Conservation (phyloP, 2,113 vertebrate species). For the Dasyurus viverrinus region DNA sequence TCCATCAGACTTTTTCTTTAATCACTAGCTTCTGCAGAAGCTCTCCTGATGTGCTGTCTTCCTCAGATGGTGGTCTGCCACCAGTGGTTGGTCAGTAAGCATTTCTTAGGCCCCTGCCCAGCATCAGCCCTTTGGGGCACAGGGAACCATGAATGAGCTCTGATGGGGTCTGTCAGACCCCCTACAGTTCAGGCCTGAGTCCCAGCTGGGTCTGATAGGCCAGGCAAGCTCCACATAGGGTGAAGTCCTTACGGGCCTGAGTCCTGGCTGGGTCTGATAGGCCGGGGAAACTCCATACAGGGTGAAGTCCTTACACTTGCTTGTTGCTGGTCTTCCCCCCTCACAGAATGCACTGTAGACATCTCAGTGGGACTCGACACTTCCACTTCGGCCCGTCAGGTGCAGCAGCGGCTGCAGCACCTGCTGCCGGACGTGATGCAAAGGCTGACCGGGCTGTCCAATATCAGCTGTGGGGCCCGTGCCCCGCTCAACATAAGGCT, state of each 20-base stretch:
- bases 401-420: constrained; percentile 79
- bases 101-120: neutral
- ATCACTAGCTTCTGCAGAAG: too few species aligned
- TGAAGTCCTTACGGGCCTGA: neutral
- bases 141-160: neutral
- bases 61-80: too few species aligned
- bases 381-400: constrained; percentile 76
- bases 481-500: constrained; percentile 70
- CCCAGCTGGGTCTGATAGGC: neutral
- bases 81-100: neutral
- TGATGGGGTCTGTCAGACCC: neutral
- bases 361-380: constrained; percentile 90
- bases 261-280: neutral
- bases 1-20: too few species aligned
- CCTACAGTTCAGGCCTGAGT: accelerated
- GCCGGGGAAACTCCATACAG: neutral
- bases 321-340: constrained; percentile 25
- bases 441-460: constrained; percentile 75
- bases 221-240: neutral
- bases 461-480: constrained; percentile 81
- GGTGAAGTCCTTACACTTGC: neutral
- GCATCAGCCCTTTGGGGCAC: neutral
- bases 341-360: constrained; percentile 86
- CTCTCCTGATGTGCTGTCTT: too few species aligned
- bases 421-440: constrained; percentile 83